These are phyloP conservation scores for Drosophila nr. perissopoda DNA, from an alignment of 2,888 invertebrate species.

Conservation along the genomic window DNA sequence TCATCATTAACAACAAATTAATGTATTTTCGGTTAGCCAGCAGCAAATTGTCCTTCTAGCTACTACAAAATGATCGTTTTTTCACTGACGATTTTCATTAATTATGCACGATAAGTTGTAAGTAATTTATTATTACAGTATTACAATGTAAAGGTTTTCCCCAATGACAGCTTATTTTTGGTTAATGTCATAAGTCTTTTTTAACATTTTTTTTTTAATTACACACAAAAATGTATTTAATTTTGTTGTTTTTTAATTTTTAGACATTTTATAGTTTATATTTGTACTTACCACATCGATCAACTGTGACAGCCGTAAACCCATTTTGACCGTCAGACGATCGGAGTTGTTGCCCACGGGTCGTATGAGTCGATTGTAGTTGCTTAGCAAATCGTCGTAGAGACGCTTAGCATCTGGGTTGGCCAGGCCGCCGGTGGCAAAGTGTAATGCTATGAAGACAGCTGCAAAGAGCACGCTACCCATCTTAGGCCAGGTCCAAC, in stretches of 20 bases:
- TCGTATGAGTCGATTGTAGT: slow-evolving; percentile 97
- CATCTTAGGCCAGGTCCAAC: slow-evolving; percentile 95
- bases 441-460: slow-evolving; percentile 91
- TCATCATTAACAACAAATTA: slow-evolving; percentile 46
- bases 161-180: not conserved
- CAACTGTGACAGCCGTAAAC: slow-evolving; percentile 94
- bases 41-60: not conserved
- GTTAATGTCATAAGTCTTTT: not conserved
- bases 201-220: not conserved
- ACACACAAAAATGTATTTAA: not conserved
- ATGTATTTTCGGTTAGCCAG: slow-evolving; percentile 21
- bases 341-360: slow-evolving; percentile 98
- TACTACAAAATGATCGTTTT: not conserved
- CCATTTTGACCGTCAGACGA: slow-evolving; percentile 97
- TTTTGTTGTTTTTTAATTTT: not conserved
- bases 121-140: not conserved
- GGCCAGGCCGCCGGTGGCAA: slow-evolving; percentile 91
- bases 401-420: slow-evolving; percentile 97
- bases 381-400: slow-evolving; percentile 97
- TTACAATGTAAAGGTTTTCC: not conserved
- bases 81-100: not conserved
- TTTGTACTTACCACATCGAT: slow-evolving; percentile 94
- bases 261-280: not conserved
- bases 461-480: slow-evolving; percentile 90
- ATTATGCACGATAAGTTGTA: not conserved